Base-by-base conservation (phyloP, 2,113 vertebrate species). In the Oryzias melastigma region DNA sequence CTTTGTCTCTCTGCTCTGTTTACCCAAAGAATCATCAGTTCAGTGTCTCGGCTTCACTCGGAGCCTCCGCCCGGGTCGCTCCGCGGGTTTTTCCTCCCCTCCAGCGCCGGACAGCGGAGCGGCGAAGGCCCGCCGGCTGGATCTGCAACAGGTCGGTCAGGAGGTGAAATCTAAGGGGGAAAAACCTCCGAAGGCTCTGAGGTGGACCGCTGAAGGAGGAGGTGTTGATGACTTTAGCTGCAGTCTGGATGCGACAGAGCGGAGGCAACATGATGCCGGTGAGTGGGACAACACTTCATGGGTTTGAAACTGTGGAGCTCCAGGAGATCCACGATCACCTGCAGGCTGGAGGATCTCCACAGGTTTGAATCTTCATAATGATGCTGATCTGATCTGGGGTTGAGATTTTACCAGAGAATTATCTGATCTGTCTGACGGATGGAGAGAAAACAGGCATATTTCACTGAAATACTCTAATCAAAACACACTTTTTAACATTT, bases 251-350 rank as follows among this genome's bases (percentile, higher is more conserved):
- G 62, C 58, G 71, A 71, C 71, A 41, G 59, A 49, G 43, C 15
- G n/a, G 63, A 57, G 5, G 47, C 75, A 73, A 49, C 78, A 86
- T 86, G 81, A 86, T 84, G 78, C 84, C 84, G 73, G 84, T 86
- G 84, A 86, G 84, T 69, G 19, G n/a, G 41, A 18, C 17, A 18
- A 1, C 29, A 14, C 25, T 48, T 45, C n/a, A 3, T 46, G 16
- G 41, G 16, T n/a, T 13, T n/a, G n/a, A 5, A 46, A n/a, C 44
- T n/a, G 19, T 18, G 46, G n/a, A 13, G 7, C 14, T 51, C 5
- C 4, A 10, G 7, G 7, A 47, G 16, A 17, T 18, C n/a, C 45
- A 47, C 1, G 10, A 7, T 3, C 7, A 20, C 7, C 12, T 51
- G 14, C 49, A 51, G 20, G 49, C 19, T 18, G n/a, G 45, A 47